Base-by-base conservation (phyloP, 2,888 invertebrate species). In the Eustalomyia histrio region DNA sequence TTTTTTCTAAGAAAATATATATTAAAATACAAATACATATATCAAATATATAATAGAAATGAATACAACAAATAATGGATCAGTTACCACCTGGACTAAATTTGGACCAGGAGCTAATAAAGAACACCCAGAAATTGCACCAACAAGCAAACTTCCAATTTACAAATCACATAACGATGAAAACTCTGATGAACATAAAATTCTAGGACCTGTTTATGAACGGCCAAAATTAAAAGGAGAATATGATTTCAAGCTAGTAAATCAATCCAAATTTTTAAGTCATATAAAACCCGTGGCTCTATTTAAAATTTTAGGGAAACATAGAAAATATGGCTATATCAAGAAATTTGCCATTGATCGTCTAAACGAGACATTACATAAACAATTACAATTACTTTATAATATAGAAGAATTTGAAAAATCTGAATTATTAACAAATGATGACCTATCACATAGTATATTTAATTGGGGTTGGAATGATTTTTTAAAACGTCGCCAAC, bases 391-490 rank as follows among this genome's bases (percentile, higher is more conserved):
- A 2, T 50, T 75, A 10, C 50, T 80, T 24, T 55, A 7, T 2
- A 17, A 61, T 52, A 33, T 61, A n/a, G 18, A 12, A 2, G 17
- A 29, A 1, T 29, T 10, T 9, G 35, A 61, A 0, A 9, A 43
- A 14, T 57, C 0, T 17, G 7, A 9, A 9, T 2, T 1, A 4
- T 33, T 53, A 8, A 21, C 57, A 43, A 52, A 18, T 52, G 63
- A 73, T 10, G 63, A 69, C 9, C 5, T 74, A 0, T 17, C 58
- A 0, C 57, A 69, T 3, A 24, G 7, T 12, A 43, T 80, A 47
- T 79, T 80, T 24, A 76, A 76, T 74, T 83, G 82, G 80, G 52
- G 35, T 9, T 58, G 60, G 63, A 53, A 43, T 9, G 74, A 80
- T 63, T 83, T 83, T 71, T 17, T 74, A 3, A 18, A 8, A 39